Conservation (phyloP, 2,888 invertebrate genomes). For the Elysia crispata region DNA sequence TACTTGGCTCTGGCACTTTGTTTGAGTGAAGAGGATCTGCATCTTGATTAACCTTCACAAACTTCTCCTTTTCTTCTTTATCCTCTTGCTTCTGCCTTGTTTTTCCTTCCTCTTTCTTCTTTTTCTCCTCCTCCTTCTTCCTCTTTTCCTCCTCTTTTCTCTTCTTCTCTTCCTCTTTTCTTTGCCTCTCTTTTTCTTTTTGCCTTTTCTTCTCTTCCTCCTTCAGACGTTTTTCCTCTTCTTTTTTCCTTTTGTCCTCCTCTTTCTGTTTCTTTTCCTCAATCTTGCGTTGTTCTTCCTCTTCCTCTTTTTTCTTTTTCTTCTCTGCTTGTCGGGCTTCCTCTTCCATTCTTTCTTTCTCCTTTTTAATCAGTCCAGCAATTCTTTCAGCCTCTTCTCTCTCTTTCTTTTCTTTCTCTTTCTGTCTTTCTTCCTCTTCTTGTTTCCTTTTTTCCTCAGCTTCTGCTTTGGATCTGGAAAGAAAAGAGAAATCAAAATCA, state of each 20-base stretch:
- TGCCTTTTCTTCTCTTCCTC: conserved; percentile 14
- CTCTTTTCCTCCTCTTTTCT: conserved; percentile 29
- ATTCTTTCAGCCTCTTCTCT: conserved; percentile 37
- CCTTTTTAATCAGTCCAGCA: conserved; percentile 19
- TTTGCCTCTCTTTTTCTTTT: conserved; percentile 25
- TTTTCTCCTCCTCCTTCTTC: conserved; percentile 30
- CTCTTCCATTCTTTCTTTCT: conserved; percentile 28
- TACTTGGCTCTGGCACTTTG: not conserved
- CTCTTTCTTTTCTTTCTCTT: conserved; percentile 23
- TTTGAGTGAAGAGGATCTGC: not conserved
- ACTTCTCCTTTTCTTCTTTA: not conserved
- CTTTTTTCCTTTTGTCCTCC: conserved; percentile 47
- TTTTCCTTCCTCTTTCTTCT: conserved; percentile 31
- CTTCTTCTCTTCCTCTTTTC: conserved; percentile 17
- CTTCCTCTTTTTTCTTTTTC: conserved; percentile 22
- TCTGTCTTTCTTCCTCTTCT: conserved; percentile 29
- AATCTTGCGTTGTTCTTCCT: conserved; percentile 49
- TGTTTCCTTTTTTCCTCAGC: conserved; percentile 34
- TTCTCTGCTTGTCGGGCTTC: conserved; percentile 23
- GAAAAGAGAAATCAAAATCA: not conserved
- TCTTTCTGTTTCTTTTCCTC: conserved; percentile 45
- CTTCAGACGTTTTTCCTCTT: conserved; percentile 11
- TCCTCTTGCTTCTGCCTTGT: conserved; percentile 12
- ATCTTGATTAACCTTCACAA: not conserved
- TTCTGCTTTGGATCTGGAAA: conserved; percentile 37